Evolutionary conservation across 35 echinoderm and acorn worm species (phyloP).

Genomic region (Ophiothrix spiculata): DNA sequence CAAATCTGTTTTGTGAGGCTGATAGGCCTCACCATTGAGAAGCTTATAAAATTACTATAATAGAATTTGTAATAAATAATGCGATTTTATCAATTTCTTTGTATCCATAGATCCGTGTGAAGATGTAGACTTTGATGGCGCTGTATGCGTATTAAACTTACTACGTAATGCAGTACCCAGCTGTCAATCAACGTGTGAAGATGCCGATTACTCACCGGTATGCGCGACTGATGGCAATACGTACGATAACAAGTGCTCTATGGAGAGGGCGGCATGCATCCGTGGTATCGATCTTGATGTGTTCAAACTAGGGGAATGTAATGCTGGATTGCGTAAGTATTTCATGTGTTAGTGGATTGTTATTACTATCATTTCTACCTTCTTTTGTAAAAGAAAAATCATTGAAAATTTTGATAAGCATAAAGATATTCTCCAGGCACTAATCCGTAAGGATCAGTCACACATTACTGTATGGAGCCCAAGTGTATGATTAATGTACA

Average conservation of each 20-base stretch:
- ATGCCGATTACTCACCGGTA: constrained; percentile 31
- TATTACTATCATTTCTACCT: too few relatives aligned
- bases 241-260: constrained; percentile 70
- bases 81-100: too few relatives aligned
- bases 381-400: too few relatives aligned
- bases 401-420: too few relatives aligned
- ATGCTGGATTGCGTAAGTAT: constrained; percentile 41
- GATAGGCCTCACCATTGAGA: too few relatives aligned
- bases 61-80: neutral
- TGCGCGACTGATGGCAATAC: constrained; percentile 74
- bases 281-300: constrained; percentile 32
- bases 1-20: too few relatives aligned
- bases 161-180: constrained; percentile 18
- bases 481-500: too few relatives aligned
- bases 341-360: too few relatives aligned
- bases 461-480: too few relatives aligned
- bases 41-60: too few relatives aligned
- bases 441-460: too few relatives aligned
- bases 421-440: too few relatives aligned
- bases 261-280: constrained; percentile 61
- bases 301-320: constrained; percentile 30
- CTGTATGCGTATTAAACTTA: constrained; percentile 60
- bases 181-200: constrained; percentile 22
- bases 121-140: constrained; percentile 45
- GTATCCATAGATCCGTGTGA: constrained; percentile 86